Conservation (phyloP, 2,797 vertebrate genomes). For the Gila robusta region DNA sequence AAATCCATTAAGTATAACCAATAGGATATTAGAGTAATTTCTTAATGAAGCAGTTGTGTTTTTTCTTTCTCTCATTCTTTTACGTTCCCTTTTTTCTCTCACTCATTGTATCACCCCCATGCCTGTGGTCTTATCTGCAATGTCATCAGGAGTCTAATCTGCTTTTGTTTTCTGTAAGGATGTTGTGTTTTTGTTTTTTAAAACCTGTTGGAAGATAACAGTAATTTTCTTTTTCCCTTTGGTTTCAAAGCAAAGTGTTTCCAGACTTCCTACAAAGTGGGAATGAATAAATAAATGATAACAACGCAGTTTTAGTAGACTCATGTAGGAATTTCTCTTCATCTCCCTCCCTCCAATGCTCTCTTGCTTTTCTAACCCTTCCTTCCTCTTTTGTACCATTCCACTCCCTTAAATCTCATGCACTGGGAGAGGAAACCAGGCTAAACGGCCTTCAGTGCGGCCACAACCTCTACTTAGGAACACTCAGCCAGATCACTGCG, state of each 20-base stretch:
- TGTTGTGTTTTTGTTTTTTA: constrained; percentile 49
- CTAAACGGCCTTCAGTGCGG: neutral
- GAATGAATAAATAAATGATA: constrained; percentile 45
- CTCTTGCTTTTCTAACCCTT: neutral
- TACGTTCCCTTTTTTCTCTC: constrained; percentile 48
- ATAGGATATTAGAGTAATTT: constrained; percentile 72
- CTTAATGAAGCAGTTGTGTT: constrained; percentile 62
- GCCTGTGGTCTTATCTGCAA: constrained; percentile 58
- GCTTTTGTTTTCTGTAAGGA: constrained; percentile 64
- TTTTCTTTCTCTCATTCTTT: constrained; percentile 56
- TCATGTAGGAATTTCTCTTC: constrained; percentile 2
- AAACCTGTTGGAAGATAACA: constrained; percentile 69
- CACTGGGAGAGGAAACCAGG: neutral
- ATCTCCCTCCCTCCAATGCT: neutral
- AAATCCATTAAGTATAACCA: constrained; percentile 74
- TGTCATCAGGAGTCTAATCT: constrained; percentile 60
- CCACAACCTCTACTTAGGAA: constrained; percentile 32
- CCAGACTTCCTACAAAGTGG: constrained; percentile 43
- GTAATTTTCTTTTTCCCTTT: constrained; percentile 35
- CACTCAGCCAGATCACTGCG: constrained; percentile 23
- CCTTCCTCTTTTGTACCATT: constrained; percentile 5
- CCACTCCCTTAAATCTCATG: constrained; percentile 13
- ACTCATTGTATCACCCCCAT: constrained; percentile 47
- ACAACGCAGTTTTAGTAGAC: constrained; percentile 21
- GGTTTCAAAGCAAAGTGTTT: constrained; percentile 42